Evolutionary conservation across 92 coral and sea anemone species (phyloP).

Genomic region (Phenganax subtilis): DNA sequence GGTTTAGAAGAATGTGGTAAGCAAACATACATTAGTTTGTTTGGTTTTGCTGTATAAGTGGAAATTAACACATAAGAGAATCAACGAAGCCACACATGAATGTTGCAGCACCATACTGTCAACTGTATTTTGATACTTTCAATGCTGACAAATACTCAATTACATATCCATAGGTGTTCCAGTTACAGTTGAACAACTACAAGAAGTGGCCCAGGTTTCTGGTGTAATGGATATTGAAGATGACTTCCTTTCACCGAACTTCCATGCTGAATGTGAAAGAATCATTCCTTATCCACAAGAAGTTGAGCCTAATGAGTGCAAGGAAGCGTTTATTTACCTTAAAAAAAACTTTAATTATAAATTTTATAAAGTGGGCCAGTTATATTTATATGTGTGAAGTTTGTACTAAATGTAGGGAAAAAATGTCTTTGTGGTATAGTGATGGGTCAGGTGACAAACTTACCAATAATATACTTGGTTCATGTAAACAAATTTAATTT

Average conservation of each 20-base stretch:
- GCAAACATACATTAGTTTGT: constrained; percentile 16
- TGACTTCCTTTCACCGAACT: constrained; percentile 16
- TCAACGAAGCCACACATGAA: background rate
- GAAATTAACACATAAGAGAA: background rate
- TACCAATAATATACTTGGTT: background rate
- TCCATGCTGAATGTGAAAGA: constrained; percentile 24
- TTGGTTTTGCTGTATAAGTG: constrained; percentile 14
- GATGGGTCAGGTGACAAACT: background rate
- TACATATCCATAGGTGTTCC: constrained; percentile 22
- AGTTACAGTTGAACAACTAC: constrained; percentile 25
- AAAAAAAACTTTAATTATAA: constrained; percentile 7
- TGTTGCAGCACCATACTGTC: background rate
- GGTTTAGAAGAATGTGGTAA: constrained; percentile 28
- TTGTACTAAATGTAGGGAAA: constrained; percentile 1
- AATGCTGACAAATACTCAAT: background rate
- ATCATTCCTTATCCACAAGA: constrained; percentile 22
- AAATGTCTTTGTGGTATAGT: constrained; percentile 10
- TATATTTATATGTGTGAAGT: background rate
- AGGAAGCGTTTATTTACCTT: constrained; percentile 25
- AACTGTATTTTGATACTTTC: constrained; percentile 4
- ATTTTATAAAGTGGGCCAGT: background rate
- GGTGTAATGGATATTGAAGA: constrained; percentile 15
- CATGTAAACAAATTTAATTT: background rate
- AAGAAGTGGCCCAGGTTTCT: constrained; percentile 35
- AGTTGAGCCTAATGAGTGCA: constrained; percentile 26